Percentiles rank a stretch among this genome's conserved stretches.
Evolutionary conservation across 2,113 vertebrate species (phyloP).

Genomic region (Pterophyllum scalare): DNA sequence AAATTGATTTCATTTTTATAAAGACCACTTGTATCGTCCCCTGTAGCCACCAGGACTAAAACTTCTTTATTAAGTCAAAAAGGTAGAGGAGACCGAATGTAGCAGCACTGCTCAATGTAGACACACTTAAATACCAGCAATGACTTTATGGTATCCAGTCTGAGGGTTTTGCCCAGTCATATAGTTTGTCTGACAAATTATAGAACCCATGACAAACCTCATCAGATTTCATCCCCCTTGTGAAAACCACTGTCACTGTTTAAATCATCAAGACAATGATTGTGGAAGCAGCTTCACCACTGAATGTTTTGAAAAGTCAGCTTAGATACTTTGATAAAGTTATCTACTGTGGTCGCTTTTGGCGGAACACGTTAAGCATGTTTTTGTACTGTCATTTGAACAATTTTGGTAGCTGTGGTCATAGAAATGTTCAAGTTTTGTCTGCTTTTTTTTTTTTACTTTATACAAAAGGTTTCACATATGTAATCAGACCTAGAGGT

Average conservation of each 20-base stretch:
- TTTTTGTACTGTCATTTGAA: slow-evolving; percentile 9
- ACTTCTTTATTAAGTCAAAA: slow-evolving; percentile 18
- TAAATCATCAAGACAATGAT: not conserved
- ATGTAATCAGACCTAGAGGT: not conserved
- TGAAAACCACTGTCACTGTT: not conserved
- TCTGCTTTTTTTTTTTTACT: not conserved
- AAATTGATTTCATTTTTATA: not conserved
- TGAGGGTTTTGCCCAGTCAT: not conserved
- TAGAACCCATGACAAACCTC: not conserved
- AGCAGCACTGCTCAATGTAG: slow-evolving; percentile 27
- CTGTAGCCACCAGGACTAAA: slow-evolving; percentile 24
- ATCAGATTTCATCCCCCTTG: not conserved
- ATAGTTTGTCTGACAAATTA: not conserved
- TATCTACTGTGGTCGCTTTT: not conserved
- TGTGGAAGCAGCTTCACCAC: not conserved
- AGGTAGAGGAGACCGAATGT: slow-evolving; percentile 27
- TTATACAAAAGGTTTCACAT: not conserved
- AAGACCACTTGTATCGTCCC: slow-evolving; percentile 20
- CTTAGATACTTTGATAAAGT: not conserved
- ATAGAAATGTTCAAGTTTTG: not conserved
- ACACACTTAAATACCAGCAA: slow-evolving; percentile 18
- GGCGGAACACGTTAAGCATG: slow-evolving; percentile 15
- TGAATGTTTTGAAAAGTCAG: not conserved
- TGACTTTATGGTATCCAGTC: not conserved
- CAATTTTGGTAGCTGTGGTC: not conserved